phyloP scores from a whole-genome alignment of 2,113 vertebrate species.

The Phylloscopus trochiloides region DNA sequence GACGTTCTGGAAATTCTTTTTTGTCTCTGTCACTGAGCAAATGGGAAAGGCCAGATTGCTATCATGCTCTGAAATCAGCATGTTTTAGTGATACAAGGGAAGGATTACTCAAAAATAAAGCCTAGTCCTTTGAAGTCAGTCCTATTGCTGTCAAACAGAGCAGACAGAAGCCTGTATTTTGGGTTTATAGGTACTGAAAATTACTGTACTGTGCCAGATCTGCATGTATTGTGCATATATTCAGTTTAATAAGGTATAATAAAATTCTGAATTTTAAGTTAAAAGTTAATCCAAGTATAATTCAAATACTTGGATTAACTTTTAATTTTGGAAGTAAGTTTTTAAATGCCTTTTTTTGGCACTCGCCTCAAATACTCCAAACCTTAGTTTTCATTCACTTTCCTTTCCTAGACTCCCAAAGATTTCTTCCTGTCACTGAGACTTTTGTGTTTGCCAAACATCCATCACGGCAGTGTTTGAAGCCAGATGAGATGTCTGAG shows the following conservation, averaged over 20 bases:
- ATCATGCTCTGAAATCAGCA: neutral
- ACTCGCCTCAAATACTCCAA: neutral
- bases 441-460: neutral
- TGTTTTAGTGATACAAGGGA: neutral
- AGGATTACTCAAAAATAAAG: neutral
- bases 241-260: neutral
- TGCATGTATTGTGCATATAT: fast-evolving
- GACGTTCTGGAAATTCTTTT: neutral
- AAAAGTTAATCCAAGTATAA: no score
- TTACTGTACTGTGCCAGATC: neutral
- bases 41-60: neutral
- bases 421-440: neutral
- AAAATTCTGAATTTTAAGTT: neutral
- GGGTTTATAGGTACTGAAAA: neutral
- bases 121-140: neutral
- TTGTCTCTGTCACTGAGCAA: neutral
- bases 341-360: neutral
- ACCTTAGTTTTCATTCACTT: neutral
- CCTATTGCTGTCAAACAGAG: neutral
- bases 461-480: neutral
- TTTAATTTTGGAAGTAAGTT: neutral
- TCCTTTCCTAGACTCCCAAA: neutral
- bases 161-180: neutral
- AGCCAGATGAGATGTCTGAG: neutral
- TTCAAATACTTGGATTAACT: neutral